Evolutionary conservation across 2,113 vertebrate species (phyloP), one percentile per base, ranked within the genome.

Genomic region (Passer domesticus): DNA sequence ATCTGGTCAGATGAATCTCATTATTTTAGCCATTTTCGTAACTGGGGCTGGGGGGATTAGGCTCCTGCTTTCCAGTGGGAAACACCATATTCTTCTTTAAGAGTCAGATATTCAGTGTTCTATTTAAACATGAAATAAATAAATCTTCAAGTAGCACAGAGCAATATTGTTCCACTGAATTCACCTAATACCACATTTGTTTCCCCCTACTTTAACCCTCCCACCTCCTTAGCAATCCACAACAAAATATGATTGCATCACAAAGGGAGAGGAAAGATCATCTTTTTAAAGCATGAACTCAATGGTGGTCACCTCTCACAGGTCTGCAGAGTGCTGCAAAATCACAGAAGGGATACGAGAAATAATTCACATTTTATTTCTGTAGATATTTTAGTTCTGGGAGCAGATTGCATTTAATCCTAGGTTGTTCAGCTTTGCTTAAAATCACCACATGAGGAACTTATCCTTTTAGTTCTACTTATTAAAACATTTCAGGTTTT

Each of bases 401-500:
- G n/a, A 81, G 21, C 33, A 64, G 39, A 3, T 27, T 74, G 56
- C 75, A 37, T 83, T 90, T 86, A 77, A 56, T 56, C 0, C 1
- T 41, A 46, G 15, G 28, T 60, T 93, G 25, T 50, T 87, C 83
- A 39, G 33, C 62, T 88, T 35, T 64, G 52, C 56, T 87, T 60
- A 81, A 64, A 87, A 74, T 46, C 87, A 79, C 85, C 74, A 82
- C 15, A 56, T 25, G 28, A 89, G 39, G 25, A 72, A 33, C 24
- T 84, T 92, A 56, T 20, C 18, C 63, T 95, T 92, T 91, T 84
- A 75, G 72, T 81, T 95, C 79, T 73, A 64, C 30, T 23, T 66
- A 35, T 83, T 84, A 46, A 64, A 66, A 41, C 11, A 19, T 83
- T 91, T 67, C 25, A 59, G 30, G 16, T 60, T 94, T 94, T 89